Base-by-base conservation (phyloP, 2,888 invertebrate genomes). In the Leistus spinibarbis region DNA sequence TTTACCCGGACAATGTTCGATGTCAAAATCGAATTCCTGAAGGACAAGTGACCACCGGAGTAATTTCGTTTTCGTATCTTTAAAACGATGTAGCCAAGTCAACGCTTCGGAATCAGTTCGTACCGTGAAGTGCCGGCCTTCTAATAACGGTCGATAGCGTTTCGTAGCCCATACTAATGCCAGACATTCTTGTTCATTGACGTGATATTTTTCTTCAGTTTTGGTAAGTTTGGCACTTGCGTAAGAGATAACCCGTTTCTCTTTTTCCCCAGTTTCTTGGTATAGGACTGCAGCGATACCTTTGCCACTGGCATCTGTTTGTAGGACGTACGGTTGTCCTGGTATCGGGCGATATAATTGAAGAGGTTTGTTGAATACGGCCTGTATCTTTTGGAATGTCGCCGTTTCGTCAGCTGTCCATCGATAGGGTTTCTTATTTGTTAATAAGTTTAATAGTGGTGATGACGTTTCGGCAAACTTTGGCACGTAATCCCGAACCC, bases 261-360 rank as follows among this genome's bases (percentile, higher is more conserved):
- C 23, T 1, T 68, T 64, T 3, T 54, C 66, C 16, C 69, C 65
- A 7, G 16, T 54, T 17, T 73, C 76, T 22, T 80, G 80, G 27
- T 77, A 80, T 0, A 81, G 74, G 4, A 81, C 81, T 3, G 80
- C 80, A 0, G 78, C 79, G n/a, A 79, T 77, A 0, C 80, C 80
- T 13, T 24, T 5, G 0, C 54, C 67, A 40, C 79, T 79, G 53
- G 80, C 79, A 73, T 79, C 79, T 0, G 80, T 79, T 22, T 81
- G 79, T 1, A 81, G 70, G 3, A 76, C 56, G 72, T 77, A 81
- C 0, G 77, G 78, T 10, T 60, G 54, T 4, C 40, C 27, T 5
- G 75, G 65, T 23, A 78, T 74, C 0, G 80, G 80, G 0, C 79
- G 76, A 62, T 78, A 66, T 0, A 81, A 73, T 7, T 62, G 5